These are phyloP conservation scores for Sclerodermus sp. DNA, from an alignment of 2,888 invertebrate genomes.

Conservation along the genomic window DNA sequence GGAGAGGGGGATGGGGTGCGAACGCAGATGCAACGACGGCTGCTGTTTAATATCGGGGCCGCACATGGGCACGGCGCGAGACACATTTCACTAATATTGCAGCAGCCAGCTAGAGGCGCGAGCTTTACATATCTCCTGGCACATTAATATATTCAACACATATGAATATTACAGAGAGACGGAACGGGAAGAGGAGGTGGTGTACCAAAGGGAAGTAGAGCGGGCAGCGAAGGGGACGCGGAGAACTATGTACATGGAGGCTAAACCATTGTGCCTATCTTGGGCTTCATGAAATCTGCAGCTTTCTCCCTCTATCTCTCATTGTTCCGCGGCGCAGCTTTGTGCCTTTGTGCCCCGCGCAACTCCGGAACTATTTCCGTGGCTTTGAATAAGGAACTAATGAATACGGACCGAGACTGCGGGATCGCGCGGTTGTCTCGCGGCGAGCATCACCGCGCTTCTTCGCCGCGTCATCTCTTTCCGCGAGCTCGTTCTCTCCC, in stretches of 20 bases:
- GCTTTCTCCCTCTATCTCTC: constrained; percentile 39
- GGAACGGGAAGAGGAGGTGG: constrained; percentile 27
- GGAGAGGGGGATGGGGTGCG: constrained; percentile 20
- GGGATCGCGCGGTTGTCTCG: constrained; percentile 29
- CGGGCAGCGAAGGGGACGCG: constrained; percentile 17
- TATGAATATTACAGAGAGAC: constrained; percentile 53
- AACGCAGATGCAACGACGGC: constrained; percentile 48
- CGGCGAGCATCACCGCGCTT: neutral
- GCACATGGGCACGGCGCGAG: constrained; percentile 52
- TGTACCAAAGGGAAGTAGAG: constrained; percentile 21
- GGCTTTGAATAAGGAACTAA: constrained; percentile 57
- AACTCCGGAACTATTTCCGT: constrained; percentile 54
- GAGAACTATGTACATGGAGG: constrained; percentile 37
- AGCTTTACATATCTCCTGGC: constrained; percentile 49
- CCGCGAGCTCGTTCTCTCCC: neutral
- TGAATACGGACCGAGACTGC: constrained; percentile 48
- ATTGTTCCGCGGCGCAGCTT: constrained; percentile 54
- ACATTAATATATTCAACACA: constrained; percentile 57
- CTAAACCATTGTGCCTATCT: constrained; percentile 56
- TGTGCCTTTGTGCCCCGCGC: constrained; percentile 52
- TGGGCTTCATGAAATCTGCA: constrained; percentile 55
- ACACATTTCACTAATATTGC: constrained; percentile 56
- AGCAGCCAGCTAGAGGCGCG: constrained; percentile 20
- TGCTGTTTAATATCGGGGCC: constrained; percentile 55
- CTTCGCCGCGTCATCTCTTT: constrained; percentile 22